Evolutionary conservation across 1,140 invertebrate genomes (phyloP), one percentile per base, ranked within the genome.

Genomic region (Drosophila oshimai): DNA sequence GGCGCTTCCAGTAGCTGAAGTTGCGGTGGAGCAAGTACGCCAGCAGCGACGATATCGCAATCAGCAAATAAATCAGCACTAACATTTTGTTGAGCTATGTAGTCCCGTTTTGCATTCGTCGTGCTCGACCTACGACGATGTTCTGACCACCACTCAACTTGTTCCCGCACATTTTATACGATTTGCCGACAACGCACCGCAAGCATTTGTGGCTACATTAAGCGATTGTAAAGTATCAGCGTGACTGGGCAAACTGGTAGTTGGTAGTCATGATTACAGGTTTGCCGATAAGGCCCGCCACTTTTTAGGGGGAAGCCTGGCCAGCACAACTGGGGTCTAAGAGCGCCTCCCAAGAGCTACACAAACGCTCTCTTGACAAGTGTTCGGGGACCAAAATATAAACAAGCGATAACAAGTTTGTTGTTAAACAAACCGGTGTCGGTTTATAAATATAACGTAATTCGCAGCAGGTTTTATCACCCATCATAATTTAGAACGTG

Each of bases 1-100:
- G 90, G 12, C 46, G 67, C 36, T 79, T 83, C 92, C 92, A 93
- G 67, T 90, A 90, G n/a, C 41, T 76, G 12, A 78, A 13, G 31
- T 87, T 81, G 5, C 69, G 54, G 41, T 84, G 36, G 9, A 83
- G 3, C 0, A 87, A 3, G 44, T 69, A 74, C 0, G 46, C 68
- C 4, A 79, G 3, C 6, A 89, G 17, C 12, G 80, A 60, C 6
- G 54, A 18, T 6, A 87, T 29, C n/a, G 47, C 71, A 3, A 78
- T 37, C 17, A 88, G 4, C 26, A 71, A 28, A 12, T 81, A 87
- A 10, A 75, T 12, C 0, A 86, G 0, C 10, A 86, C 29, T 5
- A 72, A 29, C 80, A 86, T 84, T 58, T 12, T 72, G 10, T 0
- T n/a, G 12, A 2, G 18, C 20, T 15, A 26, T 3, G 2, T 4